Evolutionary conservation across 1,140 invertebrate genomes (phyloP).

Genomic region (Oscheius sp.): DNA sequence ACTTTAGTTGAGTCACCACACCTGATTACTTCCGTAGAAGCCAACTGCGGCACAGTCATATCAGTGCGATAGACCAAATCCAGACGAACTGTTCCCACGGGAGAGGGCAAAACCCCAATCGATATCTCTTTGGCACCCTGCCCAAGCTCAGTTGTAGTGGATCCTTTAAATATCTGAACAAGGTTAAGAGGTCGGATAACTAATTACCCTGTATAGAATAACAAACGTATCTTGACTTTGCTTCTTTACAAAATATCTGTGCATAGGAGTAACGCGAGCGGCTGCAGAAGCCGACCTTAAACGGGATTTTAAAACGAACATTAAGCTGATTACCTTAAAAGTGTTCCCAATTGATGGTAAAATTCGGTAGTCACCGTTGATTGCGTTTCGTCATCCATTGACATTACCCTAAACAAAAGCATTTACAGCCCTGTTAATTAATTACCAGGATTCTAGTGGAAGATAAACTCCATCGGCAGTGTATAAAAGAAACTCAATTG

Average conservation of each 20-base stretch:
- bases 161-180: constrained; percentile 20
- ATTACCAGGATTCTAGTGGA: constrained; percentile 47
- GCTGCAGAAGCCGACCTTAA: constrained; percentile 41
- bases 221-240: constrained; percentile 49
- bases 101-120: not conserved
- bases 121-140: constrained; percentile 1
- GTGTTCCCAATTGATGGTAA: constrained; percentile 46
- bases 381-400: constrained; percentile 30
- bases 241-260: constrained; percentile 46
- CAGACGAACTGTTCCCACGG: not conserved
- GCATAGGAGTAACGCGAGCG: constrained; percentile 46
- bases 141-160: constrained; percentile 13
- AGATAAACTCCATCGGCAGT: constrained; percentile 47
- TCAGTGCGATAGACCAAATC: not conserved
- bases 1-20: no score
- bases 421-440: not conserved
- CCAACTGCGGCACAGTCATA: not conserved
- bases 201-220: constrained; percentile 45
- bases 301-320: not conserved
- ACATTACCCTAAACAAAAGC: not conserved
- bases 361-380: constrained; percentile 36
- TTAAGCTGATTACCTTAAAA: not conserved
- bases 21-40: no score
- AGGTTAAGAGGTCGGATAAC: not conserved
- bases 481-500: constrained; percentile 48